Conservation (phyloP, 2,113 vertebrate species). For the Otocyon megalotis region DNA sequence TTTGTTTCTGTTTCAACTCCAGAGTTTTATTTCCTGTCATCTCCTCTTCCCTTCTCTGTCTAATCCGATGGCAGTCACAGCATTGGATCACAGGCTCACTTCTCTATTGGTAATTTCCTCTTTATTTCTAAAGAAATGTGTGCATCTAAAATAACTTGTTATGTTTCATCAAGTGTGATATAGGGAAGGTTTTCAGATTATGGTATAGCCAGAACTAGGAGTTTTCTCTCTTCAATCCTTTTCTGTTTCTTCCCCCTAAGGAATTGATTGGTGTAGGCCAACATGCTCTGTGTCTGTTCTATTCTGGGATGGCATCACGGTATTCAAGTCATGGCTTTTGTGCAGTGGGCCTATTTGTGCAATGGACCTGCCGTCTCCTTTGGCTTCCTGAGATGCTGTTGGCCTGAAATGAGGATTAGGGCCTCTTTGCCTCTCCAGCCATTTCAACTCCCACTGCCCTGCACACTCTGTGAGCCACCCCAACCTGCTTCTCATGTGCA, state of each 20-base stretch:
- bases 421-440: neutral
- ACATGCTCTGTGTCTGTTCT: neutral
- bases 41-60: neutral
- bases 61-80: neutral
- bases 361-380: neutral
- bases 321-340: neutral
- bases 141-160: neutral
- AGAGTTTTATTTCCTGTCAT: neutral
- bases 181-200: neutral
- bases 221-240: neutral
- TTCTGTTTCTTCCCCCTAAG: neutral
- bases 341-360: neutral
- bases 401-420: neutral
- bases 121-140: neutral
- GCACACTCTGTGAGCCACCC: rapidly evolving
- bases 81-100: neutral
- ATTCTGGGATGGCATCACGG: neutral
- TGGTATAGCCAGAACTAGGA: neutral
- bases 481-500: neutral
- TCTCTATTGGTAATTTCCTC: neutral
- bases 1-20: neutral
- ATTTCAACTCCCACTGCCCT: neutral
- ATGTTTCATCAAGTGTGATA: neutral
- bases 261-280: neutral
- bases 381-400: neutral